Base-by-base conservation (phyloP, 2,797 vertebrate species). In the Dendrocincla fuliginosa region DNA sequence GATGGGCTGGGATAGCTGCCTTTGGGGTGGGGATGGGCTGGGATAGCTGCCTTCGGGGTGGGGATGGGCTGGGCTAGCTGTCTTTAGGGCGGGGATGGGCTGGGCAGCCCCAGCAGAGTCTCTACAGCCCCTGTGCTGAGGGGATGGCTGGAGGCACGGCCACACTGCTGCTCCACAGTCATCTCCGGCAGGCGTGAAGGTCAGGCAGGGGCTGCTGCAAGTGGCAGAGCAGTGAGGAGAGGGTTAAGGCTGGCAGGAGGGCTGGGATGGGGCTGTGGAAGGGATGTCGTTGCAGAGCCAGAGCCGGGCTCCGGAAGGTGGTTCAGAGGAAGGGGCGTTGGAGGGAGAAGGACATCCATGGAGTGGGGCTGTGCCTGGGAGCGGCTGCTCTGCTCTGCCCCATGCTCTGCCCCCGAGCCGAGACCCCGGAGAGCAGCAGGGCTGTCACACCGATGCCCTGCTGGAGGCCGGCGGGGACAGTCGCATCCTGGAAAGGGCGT, bases 401-500 rank as follows among this genome's bases (percentile, higher is more conserved):
- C 50, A 4, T 0, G 18, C n/a, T 61, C 8, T 9, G 44, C 17
- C 42, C 5, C 1, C 1, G 11, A 52, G 33, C 13, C 0, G 4
- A 77, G 69, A 73, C 3, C 17, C 20, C 11, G 9, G 56, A 33
- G 77, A 75, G 27, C 44, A 39, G 57, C 2, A 11, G n/a, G 30
- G 44, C 90, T 74, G 39, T 55, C 83, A 15, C 52, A 12, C 6
- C 2, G 7, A 71, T 69, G 35, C 46, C 77, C 30, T 23, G 84
- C 87, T 57, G 53, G 83, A 77, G 50, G 52, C 71, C 76, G 30
- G 80, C 55, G 42, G 57, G 19, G 27, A 75, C 33, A 56, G 18
- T 1, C 1, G 5, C 46, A 42, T 7, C 23, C 56, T 44, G 60
- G 59, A 30, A 70, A 85, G 69, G 90, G 56, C 33, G 8, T 74